phyloP scores from a whole-genome alignment of 2,113 vertebrate genomes.

The Cettia cetti region DNA sequence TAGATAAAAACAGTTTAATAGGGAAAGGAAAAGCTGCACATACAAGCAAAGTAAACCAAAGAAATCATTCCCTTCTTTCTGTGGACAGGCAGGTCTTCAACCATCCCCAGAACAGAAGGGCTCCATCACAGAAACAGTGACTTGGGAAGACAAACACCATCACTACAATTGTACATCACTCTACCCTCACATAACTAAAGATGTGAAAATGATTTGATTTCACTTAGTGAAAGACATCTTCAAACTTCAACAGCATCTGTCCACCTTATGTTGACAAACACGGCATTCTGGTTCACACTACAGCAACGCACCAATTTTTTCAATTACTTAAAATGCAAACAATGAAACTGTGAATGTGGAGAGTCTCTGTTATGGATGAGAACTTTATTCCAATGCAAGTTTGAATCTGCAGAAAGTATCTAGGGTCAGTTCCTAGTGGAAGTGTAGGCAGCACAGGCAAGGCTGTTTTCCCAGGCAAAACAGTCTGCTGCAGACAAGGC shows the following conservation, averaged over 20 bases:
- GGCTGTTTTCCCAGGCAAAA: background rate
- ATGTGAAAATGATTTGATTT: background rate
- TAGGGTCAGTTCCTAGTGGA: no score
- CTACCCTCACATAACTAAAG: background rate
- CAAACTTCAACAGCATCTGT: background rate
- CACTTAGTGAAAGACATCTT: background rate
- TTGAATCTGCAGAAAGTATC: background rate
- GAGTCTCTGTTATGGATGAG: background rate
- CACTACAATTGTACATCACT: background rate
- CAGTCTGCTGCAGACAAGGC: background rate
- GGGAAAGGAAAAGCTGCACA: background rate
- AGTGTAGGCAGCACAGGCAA: background rate
- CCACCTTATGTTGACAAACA: background rate
- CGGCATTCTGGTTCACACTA: background rate
- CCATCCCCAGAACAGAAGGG: background rate
- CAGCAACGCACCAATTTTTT: background rate
- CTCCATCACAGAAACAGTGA: rapidly evolving
- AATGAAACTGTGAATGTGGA: background rate
- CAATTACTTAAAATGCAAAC: background rate
- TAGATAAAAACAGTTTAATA: background rate
- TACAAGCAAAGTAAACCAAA: background rate
- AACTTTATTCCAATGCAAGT: background rate
- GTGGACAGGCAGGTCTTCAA: background rate
- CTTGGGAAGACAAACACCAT: background rate
- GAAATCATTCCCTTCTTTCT: background rate